Evolutionary conservation across 1,140 invertebrate genomes (phyloP).

Genomic region (Lycorma delicatula): DNA sequence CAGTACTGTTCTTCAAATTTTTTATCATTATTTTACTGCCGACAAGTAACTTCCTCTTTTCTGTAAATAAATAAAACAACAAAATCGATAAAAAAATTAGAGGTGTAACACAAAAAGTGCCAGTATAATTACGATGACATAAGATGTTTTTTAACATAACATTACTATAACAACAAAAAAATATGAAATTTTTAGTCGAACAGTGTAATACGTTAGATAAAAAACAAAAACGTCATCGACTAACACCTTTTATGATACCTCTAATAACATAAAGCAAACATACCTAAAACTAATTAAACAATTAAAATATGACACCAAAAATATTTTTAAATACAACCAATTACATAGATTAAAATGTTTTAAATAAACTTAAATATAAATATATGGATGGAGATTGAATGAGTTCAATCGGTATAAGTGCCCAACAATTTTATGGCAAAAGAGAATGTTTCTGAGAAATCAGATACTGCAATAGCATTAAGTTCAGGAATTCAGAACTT

Average conservation of each 20-base stretch:
- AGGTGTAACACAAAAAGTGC: background rate
- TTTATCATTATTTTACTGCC: constrained; percentile 48
- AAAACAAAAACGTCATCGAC: constrained; percentile 15
- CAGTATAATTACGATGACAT: background rate
- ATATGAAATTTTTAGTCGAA: background rate
- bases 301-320: constrained; percentile 1
- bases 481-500: background rate
- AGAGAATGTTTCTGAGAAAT: background rate
- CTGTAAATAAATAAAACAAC: constrained; percentile 28
- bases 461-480: background rate
- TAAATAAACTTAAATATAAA: background rate
- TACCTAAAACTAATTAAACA: no score
- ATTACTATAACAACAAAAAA: constrained; percentile 3
- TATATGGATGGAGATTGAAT: background rate
- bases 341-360: background rate
- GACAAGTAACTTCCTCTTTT: constrained; percentile 35
- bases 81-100: constrained; percentile 1
- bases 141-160: constrained; percentile 13
- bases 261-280: no score
- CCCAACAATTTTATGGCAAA: background rate
- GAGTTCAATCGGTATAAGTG: background rate
- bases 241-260: constrained; percentile 16
- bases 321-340: background rate
- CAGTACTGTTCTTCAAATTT: constrained; percentile 54
- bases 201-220: background rate